Percentiles rank a stretch among this genome's conserved stretches.
phyloP scores from a whole-genome alignment of 23 tunicate genomes.

The Trididemnum nubilum region DNA sequence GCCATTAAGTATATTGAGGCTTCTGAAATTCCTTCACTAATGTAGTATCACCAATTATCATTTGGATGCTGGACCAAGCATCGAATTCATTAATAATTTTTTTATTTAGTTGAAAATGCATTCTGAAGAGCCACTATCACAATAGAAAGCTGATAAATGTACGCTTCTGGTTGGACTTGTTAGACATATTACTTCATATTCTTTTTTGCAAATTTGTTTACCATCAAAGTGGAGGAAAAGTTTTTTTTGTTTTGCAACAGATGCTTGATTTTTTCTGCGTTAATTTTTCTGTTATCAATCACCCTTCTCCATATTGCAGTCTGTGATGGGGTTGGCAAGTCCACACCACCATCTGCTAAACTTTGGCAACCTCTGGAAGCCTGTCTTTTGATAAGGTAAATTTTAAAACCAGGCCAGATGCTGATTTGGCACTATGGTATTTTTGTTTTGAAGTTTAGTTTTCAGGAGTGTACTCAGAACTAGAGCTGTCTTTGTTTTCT shows the following conservation, averaged over 20 bases:
- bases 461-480: neutral
- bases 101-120: neutral
- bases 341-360: constrained; percentile 11
- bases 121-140: constrained; percentile 9
- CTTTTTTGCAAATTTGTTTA: neutral
- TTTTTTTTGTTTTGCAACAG: neutral
- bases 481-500: neutral
- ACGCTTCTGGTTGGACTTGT: constrained; percentile 13
- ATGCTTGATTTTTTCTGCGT: neutral
- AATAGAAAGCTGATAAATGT: neutral
- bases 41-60: constrained; percentile 4
- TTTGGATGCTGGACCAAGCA: constrained; percentile 18
- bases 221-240: constrained; percentile 10
- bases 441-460: neutral
- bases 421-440: neutral
- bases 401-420: neutral
- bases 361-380: neutral
- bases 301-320: constrained; percentile 19
- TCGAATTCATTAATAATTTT: neutral
- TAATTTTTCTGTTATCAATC: neutral
- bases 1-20: neutral
- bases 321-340: neutral
- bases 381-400: neutral
- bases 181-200: neutral
- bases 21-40: neutral